phyloP scores from a whole-genome alignment of 1,140 invertebrate genomes.

The Calliphora vicina region DNA sequence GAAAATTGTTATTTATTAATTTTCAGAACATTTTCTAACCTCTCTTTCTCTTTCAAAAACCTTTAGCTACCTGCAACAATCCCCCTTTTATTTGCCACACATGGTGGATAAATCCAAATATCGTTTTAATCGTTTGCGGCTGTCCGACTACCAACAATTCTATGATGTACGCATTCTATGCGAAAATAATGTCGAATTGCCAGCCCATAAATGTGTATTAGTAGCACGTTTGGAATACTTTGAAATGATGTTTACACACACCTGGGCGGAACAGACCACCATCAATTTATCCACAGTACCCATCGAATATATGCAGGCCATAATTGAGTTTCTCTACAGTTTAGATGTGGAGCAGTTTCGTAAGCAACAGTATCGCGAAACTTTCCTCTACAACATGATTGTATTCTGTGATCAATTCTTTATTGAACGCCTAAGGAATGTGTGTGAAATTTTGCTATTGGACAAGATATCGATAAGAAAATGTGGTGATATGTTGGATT shows the following conservation, averaged over 20 bases:
- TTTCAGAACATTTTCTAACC: neutral
- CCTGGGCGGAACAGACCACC: conserved; percentile 70
- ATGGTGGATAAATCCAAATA: conserved; percentile 37
- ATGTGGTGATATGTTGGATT: conserved; percentile 71
- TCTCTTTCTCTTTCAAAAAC: neutral
- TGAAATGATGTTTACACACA: conserved; percentile 72
- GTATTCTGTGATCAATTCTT: conserved; percentile 74
- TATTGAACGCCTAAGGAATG: conserved; percentile 68
- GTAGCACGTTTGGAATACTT: conserved; percentile 76
- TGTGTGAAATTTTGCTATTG: conserved; percentile 69
- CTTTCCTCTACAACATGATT: conserved; percentile 69
- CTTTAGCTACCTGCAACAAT: conserved; percentile 32
- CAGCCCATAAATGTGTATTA: conserved; percentile 76
- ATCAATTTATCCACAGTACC: conserved; percentile 55
- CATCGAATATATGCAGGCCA: conserved; percentile 64
- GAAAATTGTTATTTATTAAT: neutral
- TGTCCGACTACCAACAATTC: conserved; percentile 64
- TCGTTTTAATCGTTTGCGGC: conserved; percentile 47
- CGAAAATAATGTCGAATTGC: conserved; percentile 66
- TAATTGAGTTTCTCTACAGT: conserved; percentile 72
- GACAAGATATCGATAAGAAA: conserved; percentile 71
- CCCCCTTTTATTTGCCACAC: conserved; percentile 37
- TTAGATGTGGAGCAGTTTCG: conserved; percentile 66
- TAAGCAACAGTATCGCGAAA: conserved; percentile 64
- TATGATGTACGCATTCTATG: conserved; percentile 69